Conservation (phyloP, 2,888 invertebrate genomes). For the Piscicola geometra region DNA sequence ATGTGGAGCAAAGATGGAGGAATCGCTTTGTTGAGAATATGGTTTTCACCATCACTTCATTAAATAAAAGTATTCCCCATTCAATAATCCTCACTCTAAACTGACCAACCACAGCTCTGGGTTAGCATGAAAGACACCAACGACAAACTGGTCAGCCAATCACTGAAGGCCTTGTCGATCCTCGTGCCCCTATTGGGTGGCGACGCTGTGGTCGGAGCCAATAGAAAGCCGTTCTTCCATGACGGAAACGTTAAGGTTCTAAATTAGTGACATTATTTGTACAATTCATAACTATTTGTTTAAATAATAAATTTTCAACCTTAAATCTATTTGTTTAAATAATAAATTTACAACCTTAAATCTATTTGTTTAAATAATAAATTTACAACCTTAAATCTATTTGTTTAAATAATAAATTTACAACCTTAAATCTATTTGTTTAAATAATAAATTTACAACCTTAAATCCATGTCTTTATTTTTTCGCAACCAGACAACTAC, state of each 20-base stretch:
- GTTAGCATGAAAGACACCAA: conserved; percentile 81
- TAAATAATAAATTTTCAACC: neutral
- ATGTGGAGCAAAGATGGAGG: neutral
- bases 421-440: too few species aligned
- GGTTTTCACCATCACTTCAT: too few species aligned
- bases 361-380: too few species aligned
- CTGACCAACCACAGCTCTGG: conserved; percentile 60
- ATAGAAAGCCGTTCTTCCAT: conserved; percentile 73
- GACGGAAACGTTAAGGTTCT: conserved; percentile 72
- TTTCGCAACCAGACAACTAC: too few species aligned
- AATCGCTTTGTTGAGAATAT: too few species aligned
- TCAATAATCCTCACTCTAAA: neutral
- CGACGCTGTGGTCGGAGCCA: conserved; percentile 72
- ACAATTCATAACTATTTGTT: neutral
- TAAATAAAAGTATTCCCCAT: too few species aligned
- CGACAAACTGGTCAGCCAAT: conserved; percentile 74
- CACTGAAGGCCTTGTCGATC: conserved; percentile 74
- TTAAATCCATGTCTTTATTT: too few species aligned
- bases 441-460: too few species aligned
- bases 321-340: too few species aligned
- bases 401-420: too few species aligned
- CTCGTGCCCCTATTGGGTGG: conserved; percentile 79
- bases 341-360: neutral
- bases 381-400: too few species aligned
- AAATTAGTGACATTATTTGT: neutral